phyloP scores from a whole-genome alignment of 2,113 vertebrate genomes.

The Rhea pennata region DNA sequence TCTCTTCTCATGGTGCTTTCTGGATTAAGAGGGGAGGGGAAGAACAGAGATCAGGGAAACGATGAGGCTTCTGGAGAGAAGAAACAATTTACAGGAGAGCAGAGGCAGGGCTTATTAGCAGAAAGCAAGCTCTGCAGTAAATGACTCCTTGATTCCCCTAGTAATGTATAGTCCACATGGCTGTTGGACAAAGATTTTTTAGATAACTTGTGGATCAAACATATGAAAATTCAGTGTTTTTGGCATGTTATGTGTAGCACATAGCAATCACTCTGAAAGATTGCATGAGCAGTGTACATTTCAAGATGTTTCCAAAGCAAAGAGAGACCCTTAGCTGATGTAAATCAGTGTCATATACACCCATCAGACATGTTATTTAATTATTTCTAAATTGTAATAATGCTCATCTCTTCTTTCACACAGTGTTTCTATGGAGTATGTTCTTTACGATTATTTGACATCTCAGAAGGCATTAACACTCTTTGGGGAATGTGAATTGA shows the following conservation, averaged over 20 bases:
- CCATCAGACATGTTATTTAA: not conserved
- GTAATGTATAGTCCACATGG: not conserved
- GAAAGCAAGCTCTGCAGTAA: not conserved
- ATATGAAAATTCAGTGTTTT: not conserved
- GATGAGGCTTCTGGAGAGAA: not conserved
- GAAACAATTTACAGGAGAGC: not conserved
- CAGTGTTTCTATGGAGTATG: not conserved
- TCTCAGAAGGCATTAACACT: not conserved
- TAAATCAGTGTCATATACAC: not conserved
- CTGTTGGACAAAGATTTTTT: not conserved
- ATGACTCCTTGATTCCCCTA: not conserved
- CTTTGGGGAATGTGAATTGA: not conserved
- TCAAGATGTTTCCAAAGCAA: not conserved
- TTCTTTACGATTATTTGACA: not conserved
- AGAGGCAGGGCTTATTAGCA: not conserved
- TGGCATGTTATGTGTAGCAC: not conserved
- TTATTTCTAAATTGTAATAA: slow-evolving; percentile 24
- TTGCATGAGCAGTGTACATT: not conserved
- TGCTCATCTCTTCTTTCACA: not conserved
- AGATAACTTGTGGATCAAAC: not conserved
- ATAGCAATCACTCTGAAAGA: not conserved
- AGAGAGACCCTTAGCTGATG: not conserved
- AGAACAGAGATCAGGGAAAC: not conserved
- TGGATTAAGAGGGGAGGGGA: not conserved
- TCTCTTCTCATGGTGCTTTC: not conserved